Evolutionary conservation across 2,888 invertebrate genomes (phyloP), one percentile per base, ranked within the genome.

Genomic region (Myopa testacea): DNA sequence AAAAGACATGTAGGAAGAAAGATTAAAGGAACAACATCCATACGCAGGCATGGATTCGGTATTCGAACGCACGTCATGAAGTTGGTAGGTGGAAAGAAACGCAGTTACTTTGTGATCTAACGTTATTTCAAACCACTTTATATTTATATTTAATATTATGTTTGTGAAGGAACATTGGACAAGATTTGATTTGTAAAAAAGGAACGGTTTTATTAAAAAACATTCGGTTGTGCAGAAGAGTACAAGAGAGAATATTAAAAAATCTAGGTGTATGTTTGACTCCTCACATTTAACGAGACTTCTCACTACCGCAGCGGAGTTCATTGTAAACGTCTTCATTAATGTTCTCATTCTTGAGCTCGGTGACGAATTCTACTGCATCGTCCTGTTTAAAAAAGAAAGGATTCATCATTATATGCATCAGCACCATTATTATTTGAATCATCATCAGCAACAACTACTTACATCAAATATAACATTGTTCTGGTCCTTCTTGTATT

Each of bases 381-480:
- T 88, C 84, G 79, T 89, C 89, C 88, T 88, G 75, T 12, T 68
- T 37, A 37, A n/a, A 76, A 14, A 1, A 45, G 45, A 10, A 45
- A 60, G 6, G 58, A 38, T 60, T 65, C 38, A 65, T 4, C 0
- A 65, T 60, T 14, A 37, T 16, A 4, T n/a, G 10, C 4, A 26
- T n/a, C 10, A 16, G 0, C 55, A 16, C 16, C 19, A 38, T 10
- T 19, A n/a, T 60, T 26, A 69, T 0, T 12, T 4, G 14, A 19
- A 73, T 58, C 19, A 40, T 55, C 14, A 52, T 37, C 16, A 4
- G 4, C 16, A 55, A 50, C 62, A 19, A n/a, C 4, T 65, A 85
- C 87, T 87, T 81, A 88, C 88, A 79, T 83, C 82, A 78, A 90
- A 90, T 50, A 90, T 77, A 16, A 89, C 85, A 79, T 90, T 81